Evolutionary conservation across 2,113 vertebrate species (phyloP).

Genomic region (Oreochromis aureus): DNA sequence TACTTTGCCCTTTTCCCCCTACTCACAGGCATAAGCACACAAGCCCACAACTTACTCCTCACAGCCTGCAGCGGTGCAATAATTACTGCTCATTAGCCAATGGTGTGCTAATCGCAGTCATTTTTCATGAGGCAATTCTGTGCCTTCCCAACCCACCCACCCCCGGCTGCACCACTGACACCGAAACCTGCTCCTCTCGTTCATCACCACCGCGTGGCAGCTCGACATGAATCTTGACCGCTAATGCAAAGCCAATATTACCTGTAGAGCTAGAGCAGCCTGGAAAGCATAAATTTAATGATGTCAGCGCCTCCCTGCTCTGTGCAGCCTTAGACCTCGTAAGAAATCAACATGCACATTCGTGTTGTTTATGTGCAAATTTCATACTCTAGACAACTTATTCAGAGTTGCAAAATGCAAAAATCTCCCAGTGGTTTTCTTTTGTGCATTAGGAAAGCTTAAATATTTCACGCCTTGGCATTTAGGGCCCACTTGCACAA

Average conservation of each 20-base stretch:
- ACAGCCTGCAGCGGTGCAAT: conserved; percentile 55
- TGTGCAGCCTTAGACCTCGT: background rate
- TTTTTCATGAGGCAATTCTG: conserved; percentile 64
- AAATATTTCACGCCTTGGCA: background rate
- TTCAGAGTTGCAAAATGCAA: background rate
- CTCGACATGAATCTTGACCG: background rate
- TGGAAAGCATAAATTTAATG: background rate
- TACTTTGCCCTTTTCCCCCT: background rate
- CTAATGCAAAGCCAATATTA: background rate
- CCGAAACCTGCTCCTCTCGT: background rate
- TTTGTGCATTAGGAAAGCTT: background rate
- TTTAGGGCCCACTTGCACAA: background rate
- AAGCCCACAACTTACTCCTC: background rate
- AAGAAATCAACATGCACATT: background rate
- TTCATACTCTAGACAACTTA: background rate
- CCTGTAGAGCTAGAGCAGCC: background rate
- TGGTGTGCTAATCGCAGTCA: conserved; percentile 66
- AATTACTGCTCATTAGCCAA: conserved; percentile 72
- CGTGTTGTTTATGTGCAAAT: background rate
- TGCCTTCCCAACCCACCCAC: background rate
- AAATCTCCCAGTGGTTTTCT: background rate
- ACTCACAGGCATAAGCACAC: background rate
- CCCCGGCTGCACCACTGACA: conserved; percentile 41
- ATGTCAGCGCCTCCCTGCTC: background rate
- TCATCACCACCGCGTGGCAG: conserved; percentile 10